Evolutionary conservation across 23 tunicate species (phyloP), one percentile per base, ranked within the genome.

Genomic region (Styela plicata): DNA sequence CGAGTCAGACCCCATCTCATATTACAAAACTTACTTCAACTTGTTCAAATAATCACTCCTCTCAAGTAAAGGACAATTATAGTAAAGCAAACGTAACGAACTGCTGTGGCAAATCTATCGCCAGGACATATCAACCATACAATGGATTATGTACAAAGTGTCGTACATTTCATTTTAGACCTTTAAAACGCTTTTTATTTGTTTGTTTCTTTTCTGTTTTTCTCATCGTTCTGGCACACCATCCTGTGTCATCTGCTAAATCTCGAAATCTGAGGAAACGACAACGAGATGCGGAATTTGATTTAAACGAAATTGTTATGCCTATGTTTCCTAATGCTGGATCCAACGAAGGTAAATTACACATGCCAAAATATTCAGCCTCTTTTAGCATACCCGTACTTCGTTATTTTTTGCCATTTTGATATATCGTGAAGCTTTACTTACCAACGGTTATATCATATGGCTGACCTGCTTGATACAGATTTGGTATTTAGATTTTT

Each of bases 271-370:
- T 44, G 57, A 44, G 57, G 57, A 44, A 44, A 13, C 57, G 57
- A 44, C 57, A 44, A 13, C 57, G 57, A 5, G 57, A 44, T 44
- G 13, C 57, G 13, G 57, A 44, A 5, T 44, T 44, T 5, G 31
- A 17, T 66, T 2, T 30, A 33, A n/a, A 71, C 37, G 77, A 71
- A 28, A 34, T 26, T 22, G 36, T 21, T 71, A 71, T 71, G 77
- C 77, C 77, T 21, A 71, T 71, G 77, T 71, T 71, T 71, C 34
- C 35, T 18, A 26, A 27, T 22, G 77, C 77, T 32, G 77, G 77
- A 71, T 71, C 35, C 17, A 30, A 71, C 29, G 24, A 33, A 71
- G 77, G 77, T 71, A 71, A 13, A 71, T n/a, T n/a, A n/a, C n/a
- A n/a, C n/a, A n/a, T n/a, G n/a, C n/a, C n/a, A n/a, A n/a, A n/a